These are phyloP conservation scores for Mola mola DNA, from an alignment of 2,113 vertebrate species.

Conservation along the genomic window DNA sequence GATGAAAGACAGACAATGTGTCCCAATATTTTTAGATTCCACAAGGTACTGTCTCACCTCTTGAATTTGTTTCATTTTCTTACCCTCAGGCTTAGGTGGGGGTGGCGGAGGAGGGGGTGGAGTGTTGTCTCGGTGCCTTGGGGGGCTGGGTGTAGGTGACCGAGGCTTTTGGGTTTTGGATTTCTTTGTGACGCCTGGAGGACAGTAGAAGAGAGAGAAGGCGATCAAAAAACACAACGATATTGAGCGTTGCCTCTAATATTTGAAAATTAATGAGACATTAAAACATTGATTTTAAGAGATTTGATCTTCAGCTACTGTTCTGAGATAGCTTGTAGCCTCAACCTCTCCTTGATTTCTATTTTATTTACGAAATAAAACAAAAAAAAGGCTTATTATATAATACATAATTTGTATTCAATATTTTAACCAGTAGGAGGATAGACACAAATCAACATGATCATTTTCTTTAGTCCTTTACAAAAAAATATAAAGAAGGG, in stretches of 20 bases:
- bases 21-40: background rate
- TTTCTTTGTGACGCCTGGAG: slow-evolving; percentile 68
- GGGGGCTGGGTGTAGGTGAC: slow-evolving; percentile 17
- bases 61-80: slow-evolving; percentile 10
- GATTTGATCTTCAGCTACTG: too few relatives aligned
- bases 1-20: background rate
- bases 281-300: background rate
- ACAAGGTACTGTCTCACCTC: background rate
- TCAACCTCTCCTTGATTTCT: too few relatives aligned
- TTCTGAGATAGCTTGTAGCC: too few relatives aligned
- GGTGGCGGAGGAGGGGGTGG: slow-evolving; percentile 9
- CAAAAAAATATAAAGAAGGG: too few relatives aligned
- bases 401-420: too few relatives aligned
- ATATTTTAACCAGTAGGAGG: too few relatives aligned
- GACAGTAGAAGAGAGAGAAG: background rate
- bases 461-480: too few relatives aligned
- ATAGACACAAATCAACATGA: too few relatives aligned
- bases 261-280: background rate
- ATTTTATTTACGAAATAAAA: too few relatives aligned
- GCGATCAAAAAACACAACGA: background rate
- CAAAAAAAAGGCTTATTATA: too few relatives aligned
- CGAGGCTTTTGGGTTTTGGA: slow-evolving; percentile 64
- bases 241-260: background rate
- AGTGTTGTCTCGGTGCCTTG: slow-evolving; percentile 9
- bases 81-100: slow-evolving; percentile 65